Base-by-base conservation (phyloP, 2,797 vertebrate genomes). In the Fistularia tabacaria region DNA sequence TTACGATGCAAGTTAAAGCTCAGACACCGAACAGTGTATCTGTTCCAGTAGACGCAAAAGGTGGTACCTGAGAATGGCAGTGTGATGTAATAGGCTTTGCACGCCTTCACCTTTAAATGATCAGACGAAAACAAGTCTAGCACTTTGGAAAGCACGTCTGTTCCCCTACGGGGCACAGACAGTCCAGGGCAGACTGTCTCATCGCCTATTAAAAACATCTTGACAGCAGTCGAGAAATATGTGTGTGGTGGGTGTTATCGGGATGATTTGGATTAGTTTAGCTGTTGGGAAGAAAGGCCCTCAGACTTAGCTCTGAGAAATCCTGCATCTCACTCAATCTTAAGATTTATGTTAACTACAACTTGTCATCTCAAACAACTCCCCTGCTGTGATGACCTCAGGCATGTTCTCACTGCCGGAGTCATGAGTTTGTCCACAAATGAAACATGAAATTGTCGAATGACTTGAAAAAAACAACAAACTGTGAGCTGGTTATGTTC, bases 21-120 rank as follows among this genome's bases (percentile, higher is more conserved):
- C 72, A 64, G 69, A 82, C n/a, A n/a, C n/a, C n/a, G n/a, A 85
- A 74, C 52, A 59, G 72, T 84, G 47, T 62, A 42, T 59, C 45
- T 43, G 50, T 70, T 63, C 38, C 62, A 1, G 46, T n/a, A 41
- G 57, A 66, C 13, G 38, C 53, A 36, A 9, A 10, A 14, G 54
- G 7, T 37, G 12, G 41, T 43, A 46, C 12, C 11, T n/a, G 8
- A 54, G 57, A 58, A 57, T 46, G 10, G 46, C 38, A 10, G 38
- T 42, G 64, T 3, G 14, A 42, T 69, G 54, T 37, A 62, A 46
- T 45, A 57, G 51, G 51, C 76, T 68, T 72, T 25, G 25, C 64
- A 70, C 37, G 15, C 25, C 58, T 52, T 48, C 61, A 68, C 49
- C 37, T 9, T 46, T 8, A 36, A 43, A 71, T 62, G 43, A 69